Base-by-base conservation (phyloP, 2,888 invertebrate genomes). In the Drosophila engyochracea region DNA sequence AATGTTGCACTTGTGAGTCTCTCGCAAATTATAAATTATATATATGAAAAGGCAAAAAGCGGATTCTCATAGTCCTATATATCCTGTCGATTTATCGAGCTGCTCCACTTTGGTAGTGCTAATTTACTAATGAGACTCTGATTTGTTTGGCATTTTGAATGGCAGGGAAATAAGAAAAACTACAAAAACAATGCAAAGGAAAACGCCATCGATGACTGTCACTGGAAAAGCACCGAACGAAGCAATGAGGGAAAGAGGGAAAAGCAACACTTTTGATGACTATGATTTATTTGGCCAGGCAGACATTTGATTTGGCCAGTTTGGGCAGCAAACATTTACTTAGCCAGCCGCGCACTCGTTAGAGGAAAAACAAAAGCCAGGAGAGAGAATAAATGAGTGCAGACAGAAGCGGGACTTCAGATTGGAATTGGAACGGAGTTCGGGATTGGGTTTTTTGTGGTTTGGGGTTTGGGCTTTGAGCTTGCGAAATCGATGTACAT, bases 71-170 rank as follows among this genome's bases (percentile, higher is more conserved):
- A 14, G 47, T 59, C 47, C 1, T 14, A 25, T 22, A n/a, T 28
- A 12, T 12, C 52, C 22, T 51, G 10, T 2, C 4, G 30, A 1
- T 3, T 14, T 28, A 22, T 22, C 10, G 25, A 28, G 16, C 58
- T 73, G 73, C 76, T 79, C 66, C 52, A 66, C 55, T 75, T 85
- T 76, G 72, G 70, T 75, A 74, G 74, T 81, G 81, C 82, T 88
- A 90, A 92, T 91, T 91, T 90, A 81, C 90, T 92, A 92, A 91
- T 92, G 91, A 91, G 87, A 81, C 83, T 81, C 83, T 89, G 91
- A 89, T 90, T 85, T 87, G 76, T 60, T 72, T 74, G 79, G 53
- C 76, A 84, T 81, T 76, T 81, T 58, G 52, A 44, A 22, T 41
- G 64, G 47, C 47, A 47, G 25, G 16, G 39, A 28, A 59, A 60